phyloP scores from a whole-genome alignment of 2,888 invertebrate species.

The Saturnia pavonia region DNA sequence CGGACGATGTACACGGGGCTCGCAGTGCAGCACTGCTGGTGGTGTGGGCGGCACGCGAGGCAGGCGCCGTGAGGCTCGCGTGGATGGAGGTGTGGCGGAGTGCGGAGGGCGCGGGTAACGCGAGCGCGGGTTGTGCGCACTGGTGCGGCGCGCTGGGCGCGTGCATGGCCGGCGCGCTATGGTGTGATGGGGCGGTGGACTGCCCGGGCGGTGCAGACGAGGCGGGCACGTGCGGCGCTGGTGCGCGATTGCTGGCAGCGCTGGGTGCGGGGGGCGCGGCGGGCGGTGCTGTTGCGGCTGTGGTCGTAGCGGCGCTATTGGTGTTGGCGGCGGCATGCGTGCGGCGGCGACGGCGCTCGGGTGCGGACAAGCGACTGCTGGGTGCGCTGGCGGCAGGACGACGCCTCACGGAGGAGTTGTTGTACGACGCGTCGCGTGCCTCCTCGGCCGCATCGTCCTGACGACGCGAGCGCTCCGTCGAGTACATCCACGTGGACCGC shows the following conservation, averaged over 20 bases:
- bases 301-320: constrained; percentile 75
- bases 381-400: constrained; percentile 82
- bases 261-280: constrained; percentile 85
- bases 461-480: constrained; percentile 95
- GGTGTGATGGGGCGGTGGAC: constrained; percentile 85
- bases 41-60: constrained; percentile 91
- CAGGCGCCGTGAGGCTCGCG: constrained; percentile 89
- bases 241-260: constrained; percentile 70
- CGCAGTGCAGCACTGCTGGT: constrained; percentile 90
- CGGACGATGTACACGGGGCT: constrained; percentile 84
- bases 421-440: constrained; percentile 83
- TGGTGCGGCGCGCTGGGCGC: constrained; percentile 88
- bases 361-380: constrained; percentile 82
- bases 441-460: constrained; percentile 87
- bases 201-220: constrained; percentile 71
- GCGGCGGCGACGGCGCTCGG: constrained; percentile 77
- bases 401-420: constrained; percentile 86
- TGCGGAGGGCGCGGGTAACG: constrained; percentile 45
- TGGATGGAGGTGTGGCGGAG: constrained; percentile 82
- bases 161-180: constrained; percentile 87
- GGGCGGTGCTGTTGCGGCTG: constrained; percentile 70
- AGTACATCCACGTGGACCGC: constrained; percentile 95
- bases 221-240: constrained; percentile 84
- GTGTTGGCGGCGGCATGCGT: constrained; percentile 75
- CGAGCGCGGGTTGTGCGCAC: constrained; percentile 54